phyloP scores from a whole-genome alignment of 2,797 vertebrate species.

The Hephaestus fuliginosus region DNA sequence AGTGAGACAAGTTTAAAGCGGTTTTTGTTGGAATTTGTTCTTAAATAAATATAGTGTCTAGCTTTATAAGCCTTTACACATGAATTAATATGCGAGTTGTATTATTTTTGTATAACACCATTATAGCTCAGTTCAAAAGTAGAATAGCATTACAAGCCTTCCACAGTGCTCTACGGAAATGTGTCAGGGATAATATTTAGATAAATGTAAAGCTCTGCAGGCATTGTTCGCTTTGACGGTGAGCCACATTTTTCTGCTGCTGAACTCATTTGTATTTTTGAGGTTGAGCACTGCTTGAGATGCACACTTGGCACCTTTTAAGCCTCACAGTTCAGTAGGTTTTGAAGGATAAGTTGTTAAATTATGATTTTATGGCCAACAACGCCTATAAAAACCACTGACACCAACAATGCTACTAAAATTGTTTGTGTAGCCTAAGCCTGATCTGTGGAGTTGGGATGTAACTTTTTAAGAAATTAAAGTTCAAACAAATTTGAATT shows the following conservation, averaged over 20 bases:
- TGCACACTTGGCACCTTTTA: background rate
- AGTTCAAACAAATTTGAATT: background rate
- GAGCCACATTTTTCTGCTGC: background rate
- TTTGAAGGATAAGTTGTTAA: background rate
- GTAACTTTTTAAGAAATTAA: background rate
- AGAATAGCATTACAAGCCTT: background rate
- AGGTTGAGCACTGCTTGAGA: slow-evolving; percentile 1
- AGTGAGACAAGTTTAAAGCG: background rate
- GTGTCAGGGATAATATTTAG: background rate
- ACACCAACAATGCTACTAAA: slow-evolving; percentile 1
- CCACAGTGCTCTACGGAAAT: background rate
- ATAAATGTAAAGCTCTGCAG: slow-evolving; percentile 1
- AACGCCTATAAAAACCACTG: background rate
- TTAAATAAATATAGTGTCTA: background rate
- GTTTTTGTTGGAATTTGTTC: background rate
- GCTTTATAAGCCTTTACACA: background rate
- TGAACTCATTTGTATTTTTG: background rate
- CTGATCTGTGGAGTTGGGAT: background rate
- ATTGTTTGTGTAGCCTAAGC: background rate
- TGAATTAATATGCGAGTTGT: background rate
- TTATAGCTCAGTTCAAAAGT: background rate
- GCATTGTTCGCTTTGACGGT: no score
- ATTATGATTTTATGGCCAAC: background rate
- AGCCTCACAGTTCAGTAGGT: background rate
- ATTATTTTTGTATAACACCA: background rate